These are phyloP conservation scores for Antennarius maculatus DNA, from an alignment of 2,797 vertebrate species.

Conservation along the genomic window DNA sequence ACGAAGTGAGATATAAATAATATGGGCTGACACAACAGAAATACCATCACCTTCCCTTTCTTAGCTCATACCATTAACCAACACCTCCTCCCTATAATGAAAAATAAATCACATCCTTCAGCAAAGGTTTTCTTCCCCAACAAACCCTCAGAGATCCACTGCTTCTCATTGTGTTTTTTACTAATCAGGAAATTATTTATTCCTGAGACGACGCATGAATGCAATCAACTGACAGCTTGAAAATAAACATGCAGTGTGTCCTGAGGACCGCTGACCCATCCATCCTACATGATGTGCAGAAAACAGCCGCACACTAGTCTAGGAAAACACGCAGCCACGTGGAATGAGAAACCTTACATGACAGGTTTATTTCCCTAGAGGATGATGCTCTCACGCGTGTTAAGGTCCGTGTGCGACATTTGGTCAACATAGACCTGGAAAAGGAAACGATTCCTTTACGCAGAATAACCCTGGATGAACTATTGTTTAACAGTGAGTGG, in stretches of 20 bases:
- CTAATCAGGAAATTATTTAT: constrained; percentile 28
- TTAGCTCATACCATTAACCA: constrained; percentile 19
- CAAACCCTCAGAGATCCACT: background rate
- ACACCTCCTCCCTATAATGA: constrained; percentile 16
- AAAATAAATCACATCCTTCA: constrained; percentile 37
- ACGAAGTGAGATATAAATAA: constrained; percentile 1
- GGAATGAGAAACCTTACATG: background rate
- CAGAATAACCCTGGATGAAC: background rate
- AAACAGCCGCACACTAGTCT: background rate
- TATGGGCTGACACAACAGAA: background rate
- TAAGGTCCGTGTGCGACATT: background rate
- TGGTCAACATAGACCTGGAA: background rate
- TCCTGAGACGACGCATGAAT: constrained; percentile 20
- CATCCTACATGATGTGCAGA: background rate
- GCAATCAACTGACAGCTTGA: constrained; percentile 35
- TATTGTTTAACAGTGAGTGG: background rate
- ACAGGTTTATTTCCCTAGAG: background rate
- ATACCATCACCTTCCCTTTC: background rate
- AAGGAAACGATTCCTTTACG: too few relatives aligned
- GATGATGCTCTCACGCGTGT: constrained; percentile 1
- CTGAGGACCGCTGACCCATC: constrained; percentile 8
- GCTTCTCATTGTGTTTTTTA: constrained; percentile 15
- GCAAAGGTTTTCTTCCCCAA: constrained; percentile 15
- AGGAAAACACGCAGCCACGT: background rate
- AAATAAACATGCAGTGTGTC: background rate